Conservation (phyloP, 2,113 vertebrate species). For the Lichenostomus cassidix region DNA sequence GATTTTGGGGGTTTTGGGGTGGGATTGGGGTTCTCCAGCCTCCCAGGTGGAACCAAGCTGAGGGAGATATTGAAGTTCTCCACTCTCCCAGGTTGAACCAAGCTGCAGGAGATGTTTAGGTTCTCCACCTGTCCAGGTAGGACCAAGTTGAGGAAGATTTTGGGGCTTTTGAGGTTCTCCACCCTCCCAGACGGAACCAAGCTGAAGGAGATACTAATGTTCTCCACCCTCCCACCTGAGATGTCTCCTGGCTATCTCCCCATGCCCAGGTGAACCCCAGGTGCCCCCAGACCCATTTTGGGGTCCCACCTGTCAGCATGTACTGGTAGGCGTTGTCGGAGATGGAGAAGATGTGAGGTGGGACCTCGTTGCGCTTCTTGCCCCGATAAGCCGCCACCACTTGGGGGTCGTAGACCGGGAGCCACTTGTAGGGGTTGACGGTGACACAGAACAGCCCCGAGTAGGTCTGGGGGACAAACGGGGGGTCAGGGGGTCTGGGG, state of each 20-base stretch:
- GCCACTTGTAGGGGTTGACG: slow-evolving; percentile 4
- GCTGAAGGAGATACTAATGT: background rate
- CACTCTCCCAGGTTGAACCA: background rate
- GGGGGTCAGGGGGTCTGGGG: background rate
- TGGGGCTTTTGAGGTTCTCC: background rate
- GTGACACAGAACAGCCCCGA: background rate
- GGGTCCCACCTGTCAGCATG: background rate
- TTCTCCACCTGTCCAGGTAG: no score
- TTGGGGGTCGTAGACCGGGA: background rate
- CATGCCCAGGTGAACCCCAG: background rate
- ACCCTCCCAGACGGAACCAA: background rate
- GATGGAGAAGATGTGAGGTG: background rate
- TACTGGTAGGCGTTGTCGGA: background rate
- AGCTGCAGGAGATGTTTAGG: no score
- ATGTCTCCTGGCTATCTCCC: rapidly evolving
- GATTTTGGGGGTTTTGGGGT: no score
- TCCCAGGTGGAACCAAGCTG: no score
- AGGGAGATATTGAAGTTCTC: no score
- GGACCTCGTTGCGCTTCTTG: background rate
- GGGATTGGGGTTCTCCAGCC: no score
- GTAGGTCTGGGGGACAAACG: background rate
- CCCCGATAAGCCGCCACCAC: background rate
- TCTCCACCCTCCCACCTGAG: background rate
- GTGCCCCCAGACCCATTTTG: background rate
- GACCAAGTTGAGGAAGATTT: no score